A percentile compares a stretch with the other conserved stretches of the same genome.
These are phyloP conservation scores for Cynodonichthys magdalenae DNA, from an alignment of 2,797 vertebrate species.

Conservation along the genomic window DNA sequence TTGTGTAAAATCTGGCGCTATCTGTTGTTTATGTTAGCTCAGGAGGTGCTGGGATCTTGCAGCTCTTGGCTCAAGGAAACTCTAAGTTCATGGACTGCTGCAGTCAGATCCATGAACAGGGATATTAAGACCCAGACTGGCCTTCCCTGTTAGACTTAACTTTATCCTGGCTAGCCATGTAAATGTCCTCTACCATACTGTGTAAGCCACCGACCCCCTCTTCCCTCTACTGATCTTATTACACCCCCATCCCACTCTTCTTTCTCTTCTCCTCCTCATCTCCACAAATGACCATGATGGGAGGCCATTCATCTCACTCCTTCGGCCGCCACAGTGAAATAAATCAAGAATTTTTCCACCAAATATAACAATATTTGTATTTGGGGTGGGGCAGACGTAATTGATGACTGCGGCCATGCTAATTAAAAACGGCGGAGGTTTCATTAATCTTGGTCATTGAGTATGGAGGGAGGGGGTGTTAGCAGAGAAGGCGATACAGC, in stretches of 20 bases:
- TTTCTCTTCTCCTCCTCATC: slow-evolving; percentile 71
- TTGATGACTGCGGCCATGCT: slow-evolving; percentile 95
- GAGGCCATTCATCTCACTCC: slow-evolving; percentile 98
- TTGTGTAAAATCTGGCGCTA: slow-evolving; percentile 5
- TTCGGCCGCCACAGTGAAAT: slow-evolving; percentile 92
- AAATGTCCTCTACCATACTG: slow-evolving; percentile 53
- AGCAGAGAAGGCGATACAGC: slow-evolving; percentile 45
- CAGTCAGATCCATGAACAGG: slow-evolving; percentile 37
- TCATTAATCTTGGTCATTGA: slow-evolving; percentile 96
- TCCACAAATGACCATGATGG: slow-evolving; percentile 90
- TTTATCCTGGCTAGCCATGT: slow-evolving; percentile 41
- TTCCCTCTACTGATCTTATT: slow-evolving; percentile 51
- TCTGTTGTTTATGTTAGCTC: slow-evolving; percentile 17
- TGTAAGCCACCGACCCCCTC: slow-evolving; percentile 23
- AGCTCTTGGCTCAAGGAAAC: slow-evolving; percentile 44
- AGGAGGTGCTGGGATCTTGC: slow-evolving; percentile 10
- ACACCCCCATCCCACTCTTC: slow-evolving; percentile 34
- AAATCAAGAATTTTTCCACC: slow-evolving; percentile 92
- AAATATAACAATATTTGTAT: slow-evolving; percentile 99
- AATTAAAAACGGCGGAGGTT: slow-evolving; percentile 96
- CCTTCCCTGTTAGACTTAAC: slow-evolving; percentile 45
- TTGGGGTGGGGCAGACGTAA: slow-evolving; percentile 87
- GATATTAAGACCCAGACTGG: slow-evolving; percentile 37
- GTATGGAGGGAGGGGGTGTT: slow-evolving; percentile 32
- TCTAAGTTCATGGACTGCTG: slow-evolving; percentile 51